These are phyloP conservation scores for Lepilemur ruficaudatus DNA, from an alignment of 2,797 vertebrate species.

Conservation along the genomic window DNA sequence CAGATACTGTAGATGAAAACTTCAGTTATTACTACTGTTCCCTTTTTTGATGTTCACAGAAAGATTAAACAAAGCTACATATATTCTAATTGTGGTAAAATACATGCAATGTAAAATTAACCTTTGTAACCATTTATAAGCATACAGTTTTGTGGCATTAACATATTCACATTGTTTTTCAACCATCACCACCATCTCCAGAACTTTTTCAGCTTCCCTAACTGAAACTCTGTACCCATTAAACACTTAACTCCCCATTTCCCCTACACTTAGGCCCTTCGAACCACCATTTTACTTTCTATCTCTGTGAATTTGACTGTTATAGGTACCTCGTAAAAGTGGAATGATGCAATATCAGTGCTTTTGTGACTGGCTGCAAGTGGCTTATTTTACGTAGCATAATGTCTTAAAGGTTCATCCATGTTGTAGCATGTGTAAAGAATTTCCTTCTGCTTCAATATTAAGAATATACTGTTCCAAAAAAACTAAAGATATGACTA, in stretches of 20 bases:
- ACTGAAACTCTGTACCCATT: not conserved
- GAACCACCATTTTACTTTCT: not conserved
- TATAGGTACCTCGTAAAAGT: not conserved
- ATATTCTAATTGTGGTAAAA: conserved; percentile 19
- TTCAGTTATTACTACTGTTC: not conserved
- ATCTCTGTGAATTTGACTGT: not conserved
- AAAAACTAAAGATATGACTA: not conserved
- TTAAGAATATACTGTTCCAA: not conserved
- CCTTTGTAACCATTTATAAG: not conserved
- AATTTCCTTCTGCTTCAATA: not conserved
- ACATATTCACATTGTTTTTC: not conserved
- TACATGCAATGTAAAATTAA: not conserved
- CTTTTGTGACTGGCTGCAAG: not conserved
- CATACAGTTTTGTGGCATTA: not conserved
- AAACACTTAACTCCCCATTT: not conserved
- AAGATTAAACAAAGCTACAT: not conserved
- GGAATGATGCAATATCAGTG: not conserved
- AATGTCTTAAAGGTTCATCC: not conserved
- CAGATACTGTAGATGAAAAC: not conserved
- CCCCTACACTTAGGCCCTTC: not conserved
- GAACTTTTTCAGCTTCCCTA: not conserved
- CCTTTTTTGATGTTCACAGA: conserved; percentile 3
- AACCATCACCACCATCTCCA: not conserved
- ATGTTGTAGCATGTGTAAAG: not conserved
- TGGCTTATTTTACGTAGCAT: not conserved